Evolutionary conservation across 2,797 vertebrate genomes (phyloP), one percentile per base, ranked within the genome.

Genomic region (Falco concolor): DNA sequence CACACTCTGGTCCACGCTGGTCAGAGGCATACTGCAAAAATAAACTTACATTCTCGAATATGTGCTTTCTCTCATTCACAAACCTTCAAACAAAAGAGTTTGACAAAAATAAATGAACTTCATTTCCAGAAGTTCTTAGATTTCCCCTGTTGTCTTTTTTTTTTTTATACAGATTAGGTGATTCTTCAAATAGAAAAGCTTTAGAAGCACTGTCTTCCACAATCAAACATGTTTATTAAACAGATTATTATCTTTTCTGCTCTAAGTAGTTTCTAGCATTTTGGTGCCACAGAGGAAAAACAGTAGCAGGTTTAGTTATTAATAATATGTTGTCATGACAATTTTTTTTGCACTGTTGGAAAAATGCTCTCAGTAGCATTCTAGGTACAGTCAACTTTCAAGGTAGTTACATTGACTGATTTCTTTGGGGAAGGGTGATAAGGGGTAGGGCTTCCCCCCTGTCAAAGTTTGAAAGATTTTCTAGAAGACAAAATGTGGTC

Each of bases 321-420:
- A 96, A 96, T 97, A 96, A 95, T 96, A 92, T 95, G 96, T 97
- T 97, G 94, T 97, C 96, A 97, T 97, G 96, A 96, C 95, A 96
- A 97, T 96, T 95, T 96, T 95, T 88, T 88, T 89, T 86, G 49
- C 61, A 87, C 20, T 74, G 78, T 89, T 94, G 74, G 80, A 92
- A 90, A 96, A 97, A 95, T 87, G 64, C 44, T 95, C 87, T 93
- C 87, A 80, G 73, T 88, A 87, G 68, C 68, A 84, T 80, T 93
- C 50, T 89, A 93, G 90, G 91, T 80, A 69, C 72, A 92, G 75
- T 16, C 73, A 92, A 80, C 69, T 85, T 94, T 75, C 50, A 87
- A 93, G 85, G 56, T 82, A 90, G n/a, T 56, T 85, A 49, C 65
- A 91, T 36, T 32, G 42, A 27, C 57, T 90, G 72, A 72, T 87